These are phyloP conservation scores for Clunio marinus DNA, from an alignment of 2,888 invertebrate species.

Conservation along the genomic window DNA sequence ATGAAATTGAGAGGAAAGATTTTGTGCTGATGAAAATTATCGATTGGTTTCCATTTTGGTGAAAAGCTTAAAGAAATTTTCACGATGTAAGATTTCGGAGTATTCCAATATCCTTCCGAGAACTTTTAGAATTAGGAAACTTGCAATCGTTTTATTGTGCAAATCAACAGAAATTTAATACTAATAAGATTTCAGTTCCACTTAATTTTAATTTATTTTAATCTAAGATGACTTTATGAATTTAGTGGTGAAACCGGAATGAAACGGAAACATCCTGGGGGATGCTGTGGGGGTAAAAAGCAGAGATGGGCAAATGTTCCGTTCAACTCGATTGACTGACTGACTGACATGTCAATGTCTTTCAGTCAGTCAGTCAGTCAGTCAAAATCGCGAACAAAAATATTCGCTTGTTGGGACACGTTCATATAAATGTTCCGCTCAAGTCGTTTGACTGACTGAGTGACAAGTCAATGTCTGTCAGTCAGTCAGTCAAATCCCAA, in stretches of 20 bases:
- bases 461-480: too few relatives aligned
- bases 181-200: slow-evolving; percentile 35
- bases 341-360: too few relatives aligned
- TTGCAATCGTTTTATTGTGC: neutral
- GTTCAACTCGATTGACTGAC: too few relatives aligned
- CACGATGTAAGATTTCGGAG: neutral
- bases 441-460: too few relatives aligned
- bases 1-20: neutral
- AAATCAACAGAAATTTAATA: slow-evolving; percentile 3
- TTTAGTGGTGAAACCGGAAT: slow-evolving; percentile 34
- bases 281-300: slow-evolving; percentile 22
- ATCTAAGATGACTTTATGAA: slow-evolving; percentile 34
- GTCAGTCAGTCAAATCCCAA: too few relatives aligned
- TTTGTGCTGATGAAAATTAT: slow-evolving; percentile 36
- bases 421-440: too few relatives aligned
- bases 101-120: neutral
- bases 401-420: too few relatives aligned
- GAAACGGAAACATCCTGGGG: slow-evolving; percentile 22
- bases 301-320: too few relatives aligned
- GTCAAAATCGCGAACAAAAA: too few relatives aligned
- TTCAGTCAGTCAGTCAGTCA: too few relatives aligned
- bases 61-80: slow-evolving; percentile 12
- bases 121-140: neutral
- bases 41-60: slow-evolving; percentile 39
- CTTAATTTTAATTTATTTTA: slow-evolving; percentile 29